These are phyloP conservation scores for Lampropteryx suffumata DNA, from an alignment of 2,888 invertebrate genomes.

Conservation along the genomic window DNA sequence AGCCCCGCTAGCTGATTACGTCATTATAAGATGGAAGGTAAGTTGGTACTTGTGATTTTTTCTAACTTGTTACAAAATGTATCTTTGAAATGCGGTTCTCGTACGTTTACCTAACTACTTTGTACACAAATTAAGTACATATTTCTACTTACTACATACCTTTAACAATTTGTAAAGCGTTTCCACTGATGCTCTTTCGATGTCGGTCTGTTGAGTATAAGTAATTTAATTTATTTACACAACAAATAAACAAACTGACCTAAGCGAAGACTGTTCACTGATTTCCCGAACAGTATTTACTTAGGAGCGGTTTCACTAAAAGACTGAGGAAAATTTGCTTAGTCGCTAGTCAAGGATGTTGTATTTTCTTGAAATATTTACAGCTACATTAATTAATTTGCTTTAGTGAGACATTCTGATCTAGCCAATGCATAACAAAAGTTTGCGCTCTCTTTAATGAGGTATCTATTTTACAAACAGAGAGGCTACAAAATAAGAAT, in stretches of 20 bases:
- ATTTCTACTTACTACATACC: no score
- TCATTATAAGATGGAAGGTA: no score
- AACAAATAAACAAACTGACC: constrained; percentile 25
- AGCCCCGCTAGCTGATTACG: no score
- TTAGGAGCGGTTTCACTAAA: constrained; percentile 36
- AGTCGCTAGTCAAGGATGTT: constrained; percentile 1
- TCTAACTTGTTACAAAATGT: no score
- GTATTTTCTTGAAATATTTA: constrained; percentile 8
- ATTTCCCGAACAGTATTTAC: constrained; percentile 41
- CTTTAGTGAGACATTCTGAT: not conserved
- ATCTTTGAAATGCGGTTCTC: no score
- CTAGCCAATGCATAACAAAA: constrained; percentile 1
- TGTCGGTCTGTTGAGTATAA: constrained; percentile 8
- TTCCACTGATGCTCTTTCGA: constrained; percentile 13
- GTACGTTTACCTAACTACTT: no score
- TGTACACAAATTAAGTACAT: no score
- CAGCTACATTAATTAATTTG: not conserved
- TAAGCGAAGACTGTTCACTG: constrained; percentile 43
- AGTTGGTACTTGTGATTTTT: no score
- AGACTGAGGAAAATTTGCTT: constrained; percentile 13
- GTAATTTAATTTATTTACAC: constrained; percentile 15
- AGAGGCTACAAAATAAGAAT: no score
- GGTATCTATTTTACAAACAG: no score
- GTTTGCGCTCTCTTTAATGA: no score
- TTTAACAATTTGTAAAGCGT: no score